Evolutionary conservation across 1,140 invertebrate genomes (phyloP).

Genomic region (Fopius arisanus): DNA sequence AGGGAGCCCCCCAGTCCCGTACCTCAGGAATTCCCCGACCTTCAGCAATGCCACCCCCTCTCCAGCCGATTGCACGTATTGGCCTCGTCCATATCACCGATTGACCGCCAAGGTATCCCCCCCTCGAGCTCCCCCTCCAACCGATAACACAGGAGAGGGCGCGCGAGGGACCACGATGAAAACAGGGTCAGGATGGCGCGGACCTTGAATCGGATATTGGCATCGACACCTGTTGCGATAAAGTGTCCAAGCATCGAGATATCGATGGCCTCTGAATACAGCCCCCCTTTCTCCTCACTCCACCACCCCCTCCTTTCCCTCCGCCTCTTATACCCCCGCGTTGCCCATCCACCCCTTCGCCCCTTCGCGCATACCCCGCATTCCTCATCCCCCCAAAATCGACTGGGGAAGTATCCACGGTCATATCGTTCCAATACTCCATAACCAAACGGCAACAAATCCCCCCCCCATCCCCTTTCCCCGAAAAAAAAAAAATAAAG

Average conservation of each 20-base stretch:
- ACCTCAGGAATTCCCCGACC: background rate
- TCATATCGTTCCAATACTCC: background rate
- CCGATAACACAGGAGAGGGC: background rate
- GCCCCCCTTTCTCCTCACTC: background rate
- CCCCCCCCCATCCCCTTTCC: background rate
- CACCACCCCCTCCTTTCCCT: background rate
- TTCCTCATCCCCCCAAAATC: background rate
- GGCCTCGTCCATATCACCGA: background rate
- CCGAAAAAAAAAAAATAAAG: background rate
- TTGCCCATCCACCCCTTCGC: background rate
- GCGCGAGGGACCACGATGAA: conserved; percentile 33
- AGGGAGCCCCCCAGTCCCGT: background rate
- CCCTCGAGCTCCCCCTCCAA: background rate
- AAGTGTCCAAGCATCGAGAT: conserved; percentile 39
- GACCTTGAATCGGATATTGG: conserved; percentile 41
- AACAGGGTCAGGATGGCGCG: conserved; percentile 29
- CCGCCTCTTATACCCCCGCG: background rate
- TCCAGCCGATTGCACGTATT: background rate
- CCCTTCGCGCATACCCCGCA: background rate
- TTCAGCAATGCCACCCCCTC: background rate
- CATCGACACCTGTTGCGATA: conserved; percentile 42
- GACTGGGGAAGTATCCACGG: background rate
- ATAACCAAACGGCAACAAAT: background rate
- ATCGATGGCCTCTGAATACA: conserved; percentile 31
- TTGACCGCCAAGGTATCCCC: conserved; percentile 9